Base-by-base conservation (phyloP, 2,797 vertebrate species). In the Enteromius trimaculatus region DNA sequence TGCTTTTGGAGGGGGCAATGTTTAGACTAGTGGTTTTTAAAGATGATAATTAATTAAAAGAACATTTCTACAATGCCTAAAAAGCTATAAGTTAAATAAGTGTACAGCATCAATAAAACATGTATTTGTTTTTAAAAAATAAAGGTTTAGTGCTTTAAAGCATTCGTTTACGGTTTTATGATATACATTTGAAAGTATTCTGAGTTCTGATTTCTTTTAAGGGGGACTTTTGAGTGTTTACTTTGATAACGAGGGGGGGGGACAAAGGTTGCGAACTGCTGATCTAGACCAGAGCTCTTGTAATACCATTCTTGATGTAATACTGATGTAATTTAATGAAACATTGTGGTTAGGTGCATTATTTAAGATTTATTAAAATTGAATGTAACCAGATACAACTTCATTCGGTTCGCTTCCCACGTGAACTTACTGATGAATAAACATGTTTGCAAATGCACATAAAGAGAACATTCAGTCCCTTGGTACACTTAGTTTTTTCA, bases 231-330 rank as follows among this genome's bases (percentile, higher is more conserved):
- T 39, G 21, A 55, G 7, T 16, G 1, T n/a, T 76, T 51, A 37
- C 53, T 39, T 76, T 76, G 31, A 42, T 14, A 39, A 4, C 13
- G 29, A 10, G 42, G 51, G 53, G 6, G 49, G 29, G 42, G 65
- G 65, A 64, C 26, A 65, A 78, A 78, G 42, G 3, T 65, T 65
- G 26, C 47, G 29, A 49, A 66, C 23, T 26, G 23, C 77, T 34
- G 77, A 62, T 78, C 17, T 44, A 65, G 53, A 60, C 16, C 19
- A 62, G 23, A 44, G 4, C 23, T 64, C 58, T 62, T 6, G n/a
- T 29, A 44, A 76, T 77, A 44, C 14, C 66, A 69, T 72, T 31
- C 29, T 64, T 81, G 80, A 64, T 64, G 37, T 37, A 74, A 74
- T 47, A 19, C 58, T 64, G 44, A 74, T 74, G 58, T 53, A 29